A percentile compares a stretch with the other conserved stretches of the same genome.
These are phyloP conservation scores for Bradypodion ventrale DNA, from an alignment of 2,797 vertebrate species.

Conservation along the genomic window DNA sequence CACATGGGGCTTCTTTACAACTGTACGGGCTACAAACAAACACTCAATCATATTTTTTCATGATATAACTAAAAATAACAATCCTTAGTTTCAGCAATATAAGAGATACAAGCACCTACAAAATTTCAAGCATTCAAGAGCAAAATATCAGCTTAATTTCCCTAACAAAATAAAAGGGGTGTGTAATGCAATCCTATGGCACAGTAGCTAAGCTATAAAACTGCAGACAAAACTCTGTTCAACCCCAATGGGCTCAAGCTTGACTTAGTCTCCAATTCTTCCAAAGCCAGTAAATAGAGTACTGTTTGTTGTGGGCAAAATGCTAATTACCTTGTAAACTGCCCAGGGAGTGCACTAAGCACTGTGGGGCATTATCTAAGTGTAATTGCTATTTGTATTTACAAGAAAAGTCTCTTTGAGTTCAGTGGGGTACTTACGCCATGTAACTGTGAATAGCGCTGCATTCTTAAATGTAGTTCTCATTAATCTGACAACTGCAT, in stretches of 20 bases:
- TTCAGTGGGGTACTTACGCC: not conserved
- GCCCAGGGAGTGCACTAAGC: too few relatives aligned
- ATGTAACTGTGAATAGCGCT: not conserved
- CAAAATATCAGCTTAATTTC: not conserved
- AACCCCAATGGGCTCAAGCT: too few relatives aligned
- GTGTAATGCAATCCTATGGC: not conserved
- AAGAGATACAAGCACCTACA: not conserved
- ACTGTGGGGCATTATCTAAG: too few relatives aligned
- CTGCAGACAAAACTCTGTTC: too few relatives aligned
- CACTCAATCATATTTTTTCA: not conserved
- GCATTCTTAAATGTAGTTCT: not conserved
- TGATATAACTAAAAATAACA: too few relatives aligned
- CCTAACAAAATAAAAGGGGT: not conserved
- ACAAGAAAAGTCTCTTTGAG: not conserved
- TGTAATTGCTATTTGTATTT: too few relatives aligned
- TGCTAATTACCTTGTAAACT: too few relatives aligned
- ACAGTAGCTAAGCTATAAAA: too few relatives aligned
- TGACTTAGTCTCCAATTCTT: too few relatives aligned
- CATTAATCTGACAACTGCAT: not conserved
- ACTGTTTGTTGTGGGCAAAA: too few relatives aligned
- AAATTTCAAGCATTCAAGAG: not conserved
- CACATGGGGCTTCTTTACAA: conserved; percentile 93
- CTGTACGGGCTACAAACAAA: conserved; percentile 86
- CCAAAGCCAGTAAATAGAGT: too few relatives aligned
- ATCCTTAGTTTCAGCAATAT: not conserved